These are phyloP conservation scores for Drosophila testacea DNA, from an alignment of 2,888 invertebrate species.

Conservation along the genomic window DNA sequence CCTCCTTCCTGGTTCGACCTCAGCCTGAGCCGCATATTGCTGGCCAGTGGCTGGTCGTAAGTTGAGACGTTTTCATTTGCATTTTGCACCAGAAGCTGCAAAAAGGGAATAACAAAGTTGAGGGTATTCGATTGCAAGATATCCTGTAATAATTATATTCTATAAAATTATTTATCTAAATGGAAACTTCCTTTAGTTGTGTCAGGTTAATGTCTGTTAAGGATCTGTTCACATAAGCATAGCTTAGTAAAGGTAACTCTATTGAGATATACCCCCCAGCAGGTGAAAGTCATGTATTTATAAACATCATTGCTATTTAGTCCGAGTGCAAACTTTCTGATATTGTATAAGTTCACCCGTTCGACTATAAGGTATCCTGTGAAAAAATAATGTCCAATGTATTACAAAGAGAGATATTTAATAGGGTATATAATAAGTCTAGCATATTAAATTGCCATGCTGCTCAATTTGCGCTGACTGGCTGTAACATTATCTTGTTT, in stretches of 20 bases:
- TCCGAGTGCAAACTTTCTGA: not conserved
- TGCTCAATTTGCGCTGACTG: constrained; percentile 74
- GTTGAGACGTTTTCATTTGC: constrained; percentile 79
- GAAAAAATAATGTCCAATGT: not conserved
- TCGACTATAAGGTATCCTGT: not conserved
- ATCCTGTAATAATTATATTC: constrained; percentile 6
- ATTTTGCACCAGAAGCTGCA: constrained; percentile 55
- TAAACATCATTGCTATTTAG: not conserved
- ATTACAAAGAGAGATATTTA: not conserved
- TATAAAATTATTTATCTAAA: not conserved
- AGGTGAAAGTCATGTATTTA: not conserved
- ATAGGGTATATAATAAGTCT: constrained; percentile 29
- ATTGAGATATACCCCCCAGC: not conserved
- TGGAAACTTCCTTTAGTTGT: not conserved
- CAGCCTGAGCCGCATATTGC: constrained; percentile 31
- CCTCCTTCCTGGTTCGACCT: constrained; percentile 8
- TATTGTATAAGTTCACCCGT: not conserved
- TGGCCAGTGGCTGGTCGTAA: constrained; percentile 52
- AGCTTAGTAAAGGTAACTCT: too few relatives aligned
- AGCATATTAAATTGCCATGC: constrained; percentile 22
- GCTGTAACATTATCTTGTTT: constrained; percentile 80
- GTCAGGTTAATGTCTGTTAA: not conserved
- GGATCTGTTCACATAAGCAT: not conserved
- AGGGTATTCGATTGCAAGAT: not conserved
- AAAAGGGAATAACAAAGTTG: constrained; percentile 1